phyloP scores from a whole-genome alignment of 2,888 invertebrate genomes.

The Epiblema foenella region DNA sequence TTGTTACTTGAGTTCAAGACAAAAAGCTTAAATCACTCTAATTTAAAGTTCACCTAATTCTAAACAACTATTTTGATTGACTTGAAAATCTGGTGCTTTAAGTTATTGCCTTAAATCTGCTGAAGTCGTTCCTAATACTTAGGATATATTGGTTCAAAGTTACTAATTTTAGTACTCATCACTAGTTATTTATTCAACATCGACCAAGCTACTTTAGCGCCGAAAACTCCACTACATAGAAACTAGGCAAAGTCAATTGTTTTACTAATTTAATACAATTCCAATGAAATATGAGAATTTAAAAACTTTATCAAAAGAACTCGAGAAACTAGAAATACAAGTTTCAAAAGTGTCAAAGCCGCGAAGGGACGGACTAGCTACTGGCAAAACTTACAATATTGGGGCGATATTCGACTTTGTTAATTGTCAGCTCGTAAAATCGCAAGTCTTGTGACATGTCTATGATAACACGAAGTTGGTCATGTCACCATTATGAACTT shows the following conservation, averaged over 20 bases:
- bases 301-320: slow-evolving; percentile 26
- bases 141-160: slow-evolving; percentile 31
- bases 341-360: slow-evolving; percentile 59
- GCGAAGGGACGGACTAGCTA: slow-evolving; percentile 73
- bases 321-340: slow-evolving; percentile 16
- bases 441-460: background rate
- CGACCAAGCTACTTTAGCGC: slow-evolving; percentile 3
- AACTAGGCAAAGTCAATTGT: slow-evolving; percentile 14
- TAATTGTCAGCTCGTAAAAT: background rate
- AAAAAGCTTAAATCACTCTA: slow-evolving; percentile 29
- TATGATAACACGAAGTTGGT: too few relatives aligned
- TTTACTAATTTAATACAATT: slow-evolving; percentile 13
- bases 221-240: slow-evolving; percentile 5
- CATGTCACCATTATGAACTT: background rate
- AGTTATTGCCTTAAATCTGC: background rate
- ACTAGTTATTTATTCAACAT: slow-evolving; percentile 2
- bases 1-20: slow-evolving; percentile 34
- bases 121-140: slow-evolving; percentile 13
- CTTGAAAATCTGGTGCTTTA: slow-evolving; percentile 12
- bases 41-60: slow-evolving; percentile 27
- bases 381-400: slow-evolving; percentile 70
- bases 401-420: slow-evolving; percentile 49
- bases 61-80: slow-evolving; percentile 27
- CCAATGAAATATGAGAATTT: slow-evolving; percentile 4
- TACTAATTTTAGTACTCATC: slow-evolving; percentile 16